Evolutionary conservation across 2,113 vertebrate species (phyloP).

Genomic region (Carassius auratus): DNA sequence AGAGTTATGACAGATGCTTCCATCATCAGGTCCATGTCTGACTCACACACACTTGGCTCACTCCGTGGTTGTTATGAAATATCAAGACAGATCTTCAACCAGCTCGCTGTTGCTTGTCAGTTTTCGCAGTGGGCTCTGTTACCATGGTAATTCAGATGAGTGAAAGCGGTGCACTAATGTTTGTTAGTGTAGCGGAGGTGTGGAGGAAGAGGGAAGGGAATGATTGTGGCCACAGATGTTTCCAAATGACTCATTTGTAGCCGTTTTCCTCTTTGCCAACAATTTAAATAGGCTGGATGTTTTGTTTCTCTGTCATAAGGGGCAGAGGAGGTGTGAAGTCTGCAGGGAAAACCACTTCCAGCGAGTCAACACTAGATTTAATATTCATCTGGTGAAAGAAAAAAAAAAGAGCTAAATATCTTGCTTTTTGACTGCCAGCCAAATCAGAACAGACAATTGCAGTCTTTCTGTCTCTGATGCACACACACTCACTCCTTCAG

Average conservation of each 20-base stretch:
- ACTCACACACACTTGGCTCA: conserved; percentile 62
- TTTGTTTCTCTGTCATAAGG: neutral
- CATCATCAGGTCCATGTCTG: conserved; percentile 58
- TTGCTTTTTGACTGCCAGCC: conserved; percentile 30
- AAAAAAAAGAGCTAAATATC: conserved; percentile 1
- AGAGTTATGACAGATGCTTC: conserved; percentile 63
- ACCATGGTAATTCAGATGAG: conserved; percentile 73
- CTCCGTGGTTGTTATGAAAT: conserved; percentile 73
- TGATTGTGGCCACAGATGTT: conserved; percentile 58
- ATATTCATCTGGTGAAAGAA: conserved; percentile 8
- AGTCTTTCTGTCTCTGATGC: conserved; percentile 26
- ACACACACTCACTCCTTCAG: neutral
- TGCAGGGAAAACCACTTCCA: conserved; percentile 13
- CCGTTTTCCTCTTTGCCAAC: conserved; percentile 4
- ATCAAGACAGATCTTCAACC: conserved; percentile 66
- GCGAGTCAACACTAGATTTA: conserved; percentile 17
- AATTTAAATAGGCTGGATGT: conserved; percentile 9
- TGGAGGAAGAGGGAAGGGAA: conserved; percentile 34
- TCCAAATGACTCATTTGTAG: conserved; percentile 36
- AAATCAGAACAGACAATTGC: conserved; percentile 26
- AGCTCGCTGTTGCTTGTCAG: conserved; percentile 64
- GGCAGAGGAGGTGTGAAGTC: conserved; percentile 25
- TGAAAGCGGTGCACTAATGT: conserved; percentile 52
- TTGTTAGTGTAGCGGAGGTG: conserved; percentile 42
- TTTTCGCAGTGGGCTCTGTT: conserved; percentile 68